phyloP scores from a whole-genome alignment of 37 sponge, comb jelly and placozoan genomes.

The Ianthella basta region DNA sequence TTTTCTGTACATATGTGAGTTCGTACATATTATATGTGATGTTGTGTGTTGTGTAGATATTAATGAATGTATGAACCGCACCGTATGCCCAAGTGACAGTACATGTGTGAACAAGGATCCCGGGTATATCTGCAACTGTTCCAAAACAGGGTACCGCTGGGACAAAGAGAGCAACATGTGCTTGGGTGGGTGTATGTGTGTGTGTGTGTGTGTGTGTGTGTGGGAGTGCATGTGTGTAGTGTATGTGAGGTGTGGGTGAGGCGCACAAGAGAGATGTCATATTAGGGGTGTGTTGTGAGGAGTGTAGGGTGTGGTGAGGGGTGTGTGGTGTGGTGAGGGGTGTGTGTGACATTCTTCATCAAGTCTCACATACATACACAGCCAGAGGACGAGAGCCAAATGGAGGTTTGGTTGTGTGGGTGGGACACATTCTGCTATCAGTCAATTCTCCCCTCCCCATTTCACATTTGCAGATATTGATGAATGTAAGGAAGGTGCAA shows the following conservation, averaged over 20 bases:
- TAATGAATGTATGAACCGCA: not conserved
- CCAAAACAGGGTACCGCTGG: constrained; percentile 13
- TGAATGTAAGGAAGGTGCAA: not conserved
- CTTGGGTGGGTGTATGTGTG: not conserved
- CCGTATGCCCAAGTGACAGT: not conserved
- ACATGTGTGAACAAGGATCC: not conserved
- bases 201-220: not conserved
- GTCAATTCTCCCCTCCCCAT: no score
- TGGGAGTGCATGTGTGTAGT: not conserved
- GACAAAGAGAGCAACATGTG: not conserved
- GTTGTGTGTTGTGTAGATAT: not conserved
- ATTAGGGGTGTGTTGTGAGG: no score
- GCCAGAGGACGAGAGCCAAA: no score
- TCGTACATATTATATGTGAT: no score
- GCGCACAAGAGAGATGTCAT: no score
- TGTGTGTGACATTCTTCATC: no score
- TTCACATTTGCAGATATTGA: constrained; percentile 17
- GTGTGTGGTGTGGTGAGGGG: no score
- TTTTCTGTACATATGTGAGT: no score
- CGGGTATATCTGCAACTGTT: not conserved
- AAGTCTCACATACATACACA: no score
- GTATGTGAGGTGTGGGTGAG: not conserved
- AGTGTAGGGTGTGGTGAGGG: no score
- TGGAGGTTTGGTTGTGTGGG: no score
- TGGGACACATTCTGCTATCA: no score